phyloP scores from a whole-genome alignment of 1,140 invertebrate species.

The Leptonema lineaticorne region DNA sequence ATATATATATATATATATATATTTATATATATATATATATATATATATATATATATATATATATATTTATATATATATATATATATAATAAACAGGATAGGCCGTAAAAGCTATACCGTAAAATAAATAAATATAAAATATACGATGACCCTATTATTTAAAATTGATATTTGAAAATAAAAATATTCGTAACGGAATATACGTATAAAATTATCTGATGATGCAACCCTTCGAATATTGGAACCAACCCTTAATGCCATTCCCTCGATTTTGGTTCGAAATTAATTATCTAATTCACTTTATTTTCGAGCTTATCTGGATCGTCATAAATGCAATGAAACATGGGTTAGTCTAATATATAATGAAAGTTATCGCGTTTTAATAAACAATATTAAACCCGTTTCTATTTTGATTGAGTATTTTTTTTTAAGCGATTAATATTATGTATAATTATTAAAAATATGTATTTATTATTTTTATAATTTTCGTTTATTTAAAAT shows the following conservation, averaged over 20 bases:
- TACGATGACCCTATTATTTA: slow-evolving; percentile 4
- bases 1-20: too few relatives aligned
- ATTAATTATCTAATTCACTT: slow-evolving; percentile 30
- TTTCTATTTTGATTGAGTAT: too few relatives aligned
- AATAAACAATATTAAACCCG: too few relatives aligned
- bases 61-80: too few relatives aligned
- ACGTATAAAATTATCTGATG: slow-evolving; percentile 23
- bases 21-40: too few relatives aligned
- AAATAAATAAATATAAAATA: slow-evolving; percentile 3
- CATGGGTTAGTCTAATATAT: neutral
- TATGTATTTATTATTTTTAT: too few relatives aligned
- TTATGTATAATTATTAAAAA: too few relatives aligned
- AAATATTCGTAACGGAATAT: slow-evolving; percentile 21
- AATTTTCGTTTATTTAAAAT: too few relatives aligned
- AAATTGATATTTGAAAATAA: neutral
- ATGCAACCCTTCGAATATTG: neutral
- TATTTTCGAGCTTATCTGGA: slow-evolving; percentile 23
- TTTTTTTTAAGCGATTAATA: too few relatives aligned
- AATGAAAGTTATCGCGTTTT: too few relatives aligned
- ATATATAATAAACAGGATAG: neutral
- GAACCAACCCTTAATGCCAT: neutral
- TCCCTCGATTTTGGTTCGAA: neutral
- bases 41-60: too few relatives aligned
- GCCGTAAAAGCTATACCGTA: neutral
- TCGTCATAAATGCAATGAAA: slow-evolving; percentile 26